Percentiles rank a stretch among this genome's conserved stretches.
Conservation (phyloP, 1,140 invertebrate species). For the Chlorops oryzae region DNA sequence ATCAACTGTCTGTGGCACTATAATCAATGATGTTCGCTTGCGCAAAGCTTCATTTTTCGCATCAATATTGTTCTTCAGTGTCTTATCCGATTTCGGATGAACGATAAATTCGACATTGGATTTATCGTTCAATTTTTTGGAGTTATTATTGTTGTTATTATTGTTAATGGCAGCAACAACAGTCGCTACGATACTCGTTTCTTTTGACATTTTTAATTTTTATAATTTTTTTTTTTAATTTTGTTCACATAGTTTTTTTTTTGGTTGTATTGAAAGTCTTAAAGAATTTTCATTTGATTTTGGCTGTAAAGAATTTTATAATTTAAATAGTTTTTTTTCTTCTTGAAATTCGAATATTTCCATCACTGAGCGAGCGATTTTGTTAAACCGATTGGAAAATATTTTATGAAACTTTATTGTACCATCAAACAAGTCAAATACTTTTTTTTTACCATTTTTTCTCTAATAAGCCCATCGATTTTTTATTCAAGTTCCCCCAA, state of each 20-base stretch:
- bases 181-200: neutral
- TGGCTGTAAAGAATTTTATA: too few relatives aligned
- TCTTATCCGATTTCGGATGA: constrained; percentile 41
- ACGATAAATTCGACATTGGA: constrained; percentile 44
- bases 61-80: constrained; percentile 45
- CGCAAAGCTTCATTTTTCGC: constrained; percentile 44
- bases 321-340: too few relatives aligned
- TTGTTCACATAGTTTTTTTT: neutral
- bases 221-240: neutral
- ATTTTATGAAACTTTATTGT: too few relatives aligned
- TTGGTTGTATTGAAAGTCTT: too few relatives aligned
- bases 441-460: too few relatives aligned
- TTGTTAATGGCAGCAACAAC: neutral
- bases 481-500: too few relatives aligned
- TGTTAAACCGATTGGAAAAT: too few relatives aligned
- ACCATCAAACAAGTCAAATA: too few relatives aligned
- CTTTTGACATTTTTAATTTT: neutral
- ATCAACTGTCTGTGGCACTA: constrained; percentile 39
- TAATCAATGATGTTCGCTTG: constrained; percentile 45
- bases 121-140: constrained; percentile 3
- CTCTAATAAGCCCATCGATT: too few relatives aligned
- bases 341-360: too few relatives aligned
- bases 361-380: too few relatives aligned
- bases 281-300: too few relatives aligned
- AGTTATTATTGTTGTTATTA: neutral